phyloP scores from a whole-genome alignment of 2,888 invertebrate species.

The Dolomedes plantarius region DNA sequence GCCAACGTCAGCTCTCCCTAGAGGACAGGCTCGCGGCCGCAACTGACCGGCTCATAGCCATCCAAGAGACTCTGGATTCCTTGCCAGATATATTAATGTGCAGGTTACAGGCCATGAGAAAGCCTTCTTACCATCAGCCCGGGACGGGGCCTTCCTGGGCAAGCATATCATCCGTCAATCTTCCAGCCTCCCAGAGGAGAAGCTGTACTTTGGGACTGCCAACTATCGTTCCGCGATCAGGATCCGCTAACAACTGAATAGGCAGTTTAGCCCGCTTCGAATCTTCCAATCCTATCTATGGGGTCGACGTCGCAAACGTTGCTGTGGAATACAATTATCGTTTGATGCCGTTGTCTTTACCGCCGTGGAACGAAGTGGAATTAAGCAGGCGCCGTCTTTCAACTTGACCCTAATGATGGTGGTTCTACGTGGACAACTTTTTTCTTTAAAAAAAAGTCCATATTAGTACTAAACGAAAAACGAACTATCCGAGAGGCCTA shows the following conservation, averaged over 20 bases:
- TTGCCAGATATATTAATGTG: conserved; percentile 56
- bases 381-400: background rate
- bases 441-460: too few species aligned
- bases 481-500: background rate
- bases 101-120: conserved; percentile 35
- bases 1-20: conserved; percentile 92
- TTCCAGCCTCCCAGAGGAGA: conserved; percentile 52
- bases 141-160: conserved; percentile 62
- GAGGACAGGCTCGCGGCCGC: conserved; percentile 94
- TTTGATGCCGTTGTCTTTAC: too few species aligned
- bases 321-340: background rate
- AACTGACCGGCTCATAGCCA: conserved; percentile 87
- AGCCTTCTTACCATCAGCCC: conserved; percentile 46
- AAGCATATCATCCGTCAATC: conserved; percentile 67
- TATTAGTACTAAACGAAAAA: too few species aligned
- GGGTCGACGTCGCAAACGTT: background rate
- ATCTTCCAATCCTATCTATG: background rate
- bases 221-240: conserved; percentile 62
- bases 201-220: conserved; percentile 55
- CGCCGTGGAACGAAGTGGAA: background rate
- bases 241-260: conserved; percentile 55
- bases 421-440: background rate
- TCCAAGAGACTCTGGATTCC: conserved; percentile 56
- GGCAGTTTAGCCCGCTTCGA: background rate
- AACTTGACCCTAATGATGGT: background rate